Base-by-base conservation (phyloP, 2,888 invertebrate species). In the Cheilosia impressa region DNA sequence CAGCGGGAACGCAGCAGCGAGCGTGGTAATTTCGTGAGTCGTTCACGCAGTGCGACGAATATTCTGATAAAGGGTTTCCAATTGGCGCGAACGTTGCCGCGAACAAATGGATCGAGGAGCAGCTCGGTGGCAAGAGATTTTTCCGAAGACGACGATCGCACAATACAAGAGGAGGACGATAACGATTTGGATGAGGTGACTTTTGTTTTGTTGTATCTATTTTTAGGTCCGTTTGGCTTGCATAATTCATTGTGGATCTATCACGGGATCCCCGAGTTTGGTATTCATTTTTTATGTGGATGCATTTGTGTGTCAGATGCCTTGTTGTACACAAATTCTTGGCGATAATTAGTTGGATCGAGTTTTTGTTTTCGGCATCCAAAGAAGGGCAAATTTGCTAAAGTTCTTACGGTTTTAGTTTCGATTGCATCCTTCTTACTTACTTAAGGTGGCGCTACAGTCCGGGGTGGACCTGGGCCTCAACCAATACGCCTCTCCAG, bases 11-110 rank as follows among this genome's bases (percentile, higher is more conserved):
- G 91, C 4, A 91, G 91, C 88, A 89, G 89, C 87, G 91, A 91
- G 68, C 90, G 90, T 58, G 93, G 93, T 87, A 85, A 88, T 2
- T 90, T 89, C 9, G 89, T 94, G 45, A 95, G 95, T 4, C 93
- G 95, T 89, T 96, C 96, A 1, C 94, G 94, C 87, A 96, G 96
- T 87, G 95, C 96, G 0, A 96, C 96, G 31, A 97, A 96, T 90
- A 97, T 97, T 87, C 94, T 96, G 94, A 96, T 96, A 72, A 96
- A 96, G 90, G 96, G 96, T 1, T 96, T 96, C 91, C 96, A 96
- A 89, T 92, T 96, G 89, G 95, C 94, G 88, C 91, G 91, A 75
- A 90, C 89, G 50, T 84, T 92, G 88, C 92, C 92, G 13, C 90
- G 90, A 41, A 92, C 91, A 88, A 92, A 90, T 87, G 92, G 89